Evolutionary conservation across 2,113 vertebrate genomes (phyloP), one percentile per base, ranked within the genome.

Genomic region (Ctenodactylus gundi): DNA sequence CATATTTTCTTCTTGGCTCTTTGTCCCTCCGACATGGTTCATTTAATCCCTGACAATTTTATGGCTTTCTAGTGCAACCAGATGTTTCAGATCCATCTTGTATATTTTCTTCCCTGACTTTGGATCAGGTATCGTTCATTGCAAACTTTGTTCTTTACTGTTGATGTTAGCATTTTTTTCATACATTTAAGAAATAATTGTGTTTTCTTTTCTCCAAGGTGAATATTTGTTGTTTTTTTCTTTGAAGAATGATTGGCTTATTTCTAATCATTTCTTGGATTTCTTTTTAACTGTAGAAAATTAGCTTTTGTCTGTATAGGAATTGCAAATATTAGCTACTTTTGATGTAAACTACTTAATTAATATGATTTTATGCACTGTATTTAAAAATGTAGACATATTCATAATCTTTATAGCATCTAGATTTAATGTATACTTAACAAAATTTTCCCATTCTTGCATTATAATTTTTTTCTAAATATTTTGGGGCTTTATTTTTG

Each of bases 401-500:
- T 72, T 70, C 60, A 89, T 53, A 2, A 58, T 23, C 36, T 70
- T 68, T 88, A 90, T 92, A 6, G 10, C 57, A 58, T 41, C 17
- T 85, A 15, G 0, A 9, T 91, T 85, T 80, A 91, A 86, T 36
- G 89, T 2, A 51, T 83, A 15, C 46, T 92, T 89, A 87, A 34
- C 14, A 89, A 46, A 57, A 91, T 18, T 70, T 89, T 95, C 9
- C 29, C 29, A 86, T 84, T 77, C 20, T 90, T 94, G 15, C 14
- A 31, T 67, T 81, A 68, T 39, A 91, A 85, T 85, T 36, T 31
- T 93, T 85, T 13, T 84, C 23, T 88, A 77, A 94, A 53, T 81
- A 93, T 78, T 90, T 77, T 46, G 1, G 4, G 20, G 3, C 31
- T 83, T 93, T n/a, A 85, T 87, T 82, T 95, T 85, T 31, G 88